phyloP scores from a whole-genome alignment of 2,113 vertebrate species.

The Rousettus leschenaultii region DNA sequence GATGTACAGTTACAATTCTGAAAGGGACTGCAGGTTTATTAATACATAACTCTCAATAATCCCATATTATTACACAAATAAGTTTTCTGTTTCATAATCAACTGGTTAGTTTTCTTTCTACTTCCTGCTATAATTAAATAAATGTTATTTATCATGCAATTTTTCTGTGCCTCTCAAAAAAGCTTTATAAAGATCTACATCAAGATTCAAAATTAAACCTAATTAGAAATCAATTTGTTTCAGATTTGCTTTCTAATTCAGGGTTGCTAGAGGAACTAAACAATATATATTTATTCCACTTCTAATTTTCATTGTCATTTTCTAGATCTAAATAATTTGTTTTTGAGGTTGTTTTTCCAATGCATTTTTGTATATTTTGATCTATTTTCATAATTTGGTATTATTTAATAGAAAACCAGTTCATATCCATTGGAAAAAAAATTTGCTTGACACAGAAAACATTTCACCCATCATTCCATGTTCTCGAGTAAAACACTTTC shows the following conservation, averaged over 20 bases:
- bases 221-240: constrained; percentile 4
- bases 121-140: not conserved
- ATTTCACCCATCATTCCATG: not conserved
- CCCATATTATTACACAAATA: not conserved
- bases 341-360: not conserved
- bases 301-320: not conserved
- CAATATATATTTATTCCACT: not conserved
- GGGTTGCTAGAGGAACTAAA: not conserved
- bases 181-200: not conserved
- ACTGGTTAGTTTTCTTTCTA: not conserved
- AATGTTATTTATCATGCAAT: not conserved
- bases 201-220: constrained; percentile 21
- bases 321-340: not conserved
- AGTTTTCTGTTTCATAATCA: constrained; percentile 44
- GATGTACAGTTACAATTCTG: constrained; percentile 53
- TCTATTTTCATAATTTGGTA: not conserved
- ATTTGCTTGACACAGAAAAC: not conserved
- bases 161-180: not conserved
- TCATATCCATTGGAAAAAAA: not conserved
- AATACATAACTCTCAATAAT: constrained; percentile 1
- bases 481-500: not conserved
- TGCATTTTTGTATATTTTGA: not conserved
- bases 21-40: constrained; percentile 33
- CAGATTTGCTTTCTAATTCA: constrained; percentile 12
- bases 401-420: not conserved